A percentile compares a stretch with the other conserved stretches of the same genome.
Evolutionary conservation across 2,113 vertebrate genomes (phyloP).

Genomic region (Parus major): DNA sequence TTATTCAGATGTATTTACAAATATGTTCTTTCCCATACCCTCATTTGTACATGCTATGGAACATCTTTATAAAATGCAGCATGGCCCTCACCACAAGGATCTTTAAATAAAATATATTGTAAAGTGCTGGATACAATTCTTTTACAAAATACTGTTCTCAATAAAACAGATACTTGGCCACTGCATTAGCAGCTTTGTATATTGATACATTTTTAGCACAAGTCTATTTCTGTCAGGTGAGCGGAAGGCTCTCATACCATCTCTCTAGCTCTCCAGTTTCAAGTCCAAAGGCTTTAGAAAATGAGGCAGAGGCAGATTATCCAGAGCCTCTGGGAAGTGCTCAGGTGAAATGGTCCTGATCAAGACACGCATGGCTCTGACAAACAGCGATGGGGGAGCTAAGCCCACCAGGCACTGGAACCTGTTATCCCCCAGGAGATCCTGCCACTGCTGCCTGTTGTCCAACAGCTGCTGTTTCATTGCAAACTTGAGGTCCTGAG

Average conservation of each 20-base stretch:
- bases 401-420: constrained; percentile 84
- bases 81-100: not conserved
- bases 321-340: constrained; percentile 82
- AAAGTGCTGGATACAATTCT: constrained; percentile 63
- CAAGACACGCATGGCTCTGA: constrained; percentile 85
- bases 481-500: constrained; percentile 51
- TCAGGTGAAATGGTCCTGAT: constrained; percentile 80
- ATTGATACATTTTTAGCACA: not conserved
- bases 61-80: constrained; percentile 16
- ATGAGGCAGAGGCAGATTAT: constrained; percentile 80
- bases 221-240: constrained; percentile 40
- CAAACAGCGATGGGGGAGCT: constrained; percentile 83
- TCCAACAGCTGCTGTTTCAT: constrained; percentile 76
- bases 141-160: constrained; percentile 53
- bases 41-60: not conserved
- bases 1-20: constrained; percentile 51
- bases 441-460: constrained; percentile 78
- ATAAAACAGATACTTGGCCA: constrained; percentile 46
- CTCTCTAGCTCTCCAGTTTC: constrained; percentile 71
- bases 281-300: constrained; percentile 87
- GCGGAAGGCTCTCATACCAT: not conserved
- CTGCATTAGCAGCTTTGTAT: constrained; percentile 6
- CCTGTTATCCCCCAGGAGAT: constrained; percentile 80
- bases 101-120: constrained; percentile 68
- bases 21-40: not conserved